Conservation (phyloP, 2,797 vertebrate species). For the Malurus leucopterus region DNA sequence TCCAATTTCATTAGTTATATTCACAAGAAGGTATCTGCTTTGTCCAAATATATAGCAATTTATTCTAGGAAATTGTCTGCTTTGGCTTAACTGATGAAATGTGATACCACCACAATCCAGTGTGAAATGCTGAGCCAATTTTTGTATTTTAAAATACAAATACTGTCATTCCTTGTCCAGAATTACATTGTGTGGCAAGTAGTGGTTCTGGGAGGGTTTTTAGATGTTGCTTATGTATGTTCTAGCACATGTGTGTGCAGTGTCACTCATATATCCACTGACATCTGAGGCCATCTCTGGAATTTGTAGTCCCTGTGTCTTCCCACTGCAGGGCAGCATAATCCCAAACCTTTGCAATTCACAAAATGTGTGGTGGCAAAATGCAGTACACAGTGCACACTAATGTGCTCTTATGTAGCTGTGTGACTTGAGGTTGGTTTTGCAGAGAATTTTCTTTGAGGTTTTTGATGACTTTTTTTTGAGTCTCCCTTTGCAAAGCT, state of each 20-base stretch:
- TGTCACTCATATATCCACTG: background rate
- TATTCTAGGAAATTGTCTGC: background rate
- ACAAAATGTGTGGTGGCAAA: background rate
- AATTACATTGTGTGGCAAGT: background rate
- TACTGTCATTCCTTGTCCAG: background rate
- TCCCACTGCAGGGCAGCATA: background rate
- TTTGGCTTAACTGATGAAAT: background rate
- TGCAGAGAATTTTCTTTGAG: background rate
- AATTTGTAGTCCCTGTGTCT: background rate
- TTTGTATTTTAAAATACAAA: background rate
- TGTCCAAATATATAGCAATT: background rate
- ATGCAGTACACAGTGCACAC: background rate
- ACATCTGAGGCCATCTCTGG: background rate
- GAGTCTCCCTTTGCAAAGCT: background rate
- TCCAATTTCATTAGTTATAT: background rate
- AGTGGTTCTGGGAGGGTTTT: background rate
- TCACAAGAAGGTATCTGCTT: background rate
- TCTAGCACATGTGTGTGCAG: accelerated
- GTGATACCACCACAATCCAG: background rate
- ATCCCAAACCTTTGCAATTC: background rate
- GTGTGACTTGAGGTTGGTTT: background rate
- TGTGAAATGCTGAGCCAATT: background rate
- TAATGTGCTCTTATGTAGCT: background rate
- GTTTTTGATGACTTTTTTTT: background rate
- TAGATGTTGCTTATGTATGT: background rate